A percentile compares a stretch with the other conserved stretches of the same genome.
phyloP scores from a whole-genome alignment of 2,113 vertebrate species.

The Azemiops feae region DNA sequence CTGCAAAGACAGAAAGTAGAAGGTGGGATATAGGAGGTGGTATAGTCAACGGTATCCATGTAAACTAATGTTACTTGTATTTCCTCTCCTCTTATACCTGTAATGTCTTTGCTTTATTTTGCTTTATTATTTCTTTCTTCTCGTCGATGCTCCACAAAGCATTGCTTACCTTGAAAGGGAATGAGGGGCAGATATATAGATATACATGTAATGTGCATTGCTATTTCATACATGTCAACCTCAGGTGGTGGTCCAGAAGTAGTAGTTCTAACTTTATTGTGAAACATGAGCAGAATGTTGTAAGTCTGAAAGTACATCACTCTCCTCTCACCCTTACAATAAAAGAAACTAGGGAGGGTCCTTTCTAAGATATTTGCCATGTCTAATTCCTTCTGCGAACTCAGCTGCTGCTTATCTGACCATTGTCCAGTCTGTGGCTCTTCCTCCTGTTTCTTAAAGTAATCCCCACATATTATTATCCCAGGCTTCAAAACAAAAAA shows the following conservation, averaged over 20 bases:
- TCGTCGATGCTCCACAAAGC: neutral
- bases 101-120: neutral
- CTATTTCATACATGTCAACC: neutral
- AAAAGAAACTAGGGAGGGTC: neutral
- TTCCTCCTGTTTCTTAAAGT: neutral
- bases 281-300: neutral
- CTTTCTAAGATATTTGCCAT: neutral
- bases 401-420: neutral
- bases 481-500: neutral
- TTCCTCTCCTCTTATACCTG: neutral
- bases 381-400: neutral
- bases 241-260: neutral
- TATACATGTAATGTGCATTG: neutral
- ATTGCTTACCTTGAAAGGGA: neutral
- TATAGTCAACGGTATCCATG: neutral
- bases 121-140: neutral
- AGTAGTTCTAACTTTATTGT: neutral
- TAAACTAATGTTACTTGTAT: neutral
- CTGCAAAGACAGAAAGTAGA: neutral
- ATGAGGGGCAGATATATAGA: neutral
- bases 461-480: neutral
- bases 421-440: neutral
- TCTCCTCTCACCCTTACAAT: neutral
- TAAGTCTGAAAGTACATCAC: neutral
- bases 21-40: neutral